These are phyloP conservation scores for Pachypanchax playfairii DNA, from an alignment of 2,113 vertebrate species.

Conservation along the genomic window DNA sequence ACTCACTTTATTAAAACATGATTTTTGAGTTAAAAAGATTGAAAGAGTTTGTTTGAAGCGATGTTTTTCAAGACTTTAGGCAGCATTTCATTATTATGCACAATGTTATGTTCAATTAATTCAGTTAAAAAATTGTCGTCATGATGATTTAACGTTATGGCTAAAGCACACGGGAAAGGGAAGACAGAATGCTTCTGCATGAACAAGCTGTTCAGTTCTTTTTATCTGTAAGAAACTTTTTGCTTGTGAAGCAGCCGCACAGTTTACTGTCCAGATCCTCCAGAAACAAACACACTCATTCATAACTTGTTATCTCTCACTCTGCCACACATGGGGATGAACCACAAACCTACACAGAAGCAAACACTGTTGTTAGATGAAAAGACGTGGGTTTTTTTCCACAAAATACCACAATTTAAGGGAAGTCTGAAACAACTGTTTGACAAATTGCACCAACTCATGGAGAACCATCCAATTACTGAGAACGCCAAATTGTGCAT, in stretches of 20 bases:
- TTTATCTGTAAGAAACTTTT: too few relatives aligned
- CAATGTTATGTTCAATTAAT: too few relatives aligned
- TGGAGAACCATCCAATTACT: slow-evolving; percentile 22
- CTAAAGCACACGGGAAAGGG: too few relatives aligned
- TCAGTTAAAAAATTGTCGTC: too few relatives aligned
- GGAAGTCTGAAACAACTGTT: slow-evolving; percentile 29
- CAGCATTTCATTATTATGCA: too few relatives aligned
- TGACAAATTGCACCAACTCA: slow-evolving; percentile 35
- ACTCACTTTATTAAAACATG: too few relatives aligned
- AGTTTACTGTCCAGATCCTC: slow-evolving; percentile 54
- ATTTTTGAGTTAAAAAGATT: too few relatives aligned
- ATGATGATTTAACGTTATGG: too few relatives aligned
- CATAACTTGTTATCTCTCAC: slow-evolving; percentile 26
- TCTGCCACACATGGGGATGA: slow-evolving; percentile 28
- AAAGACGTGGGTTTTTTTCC: slow-evolving; percentile 13
- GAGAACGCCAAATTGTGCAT: slow-evolving; percentile 19
- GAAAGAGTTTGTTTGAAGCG: too few relatives aligned
- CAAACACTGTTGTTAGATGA: slow-evolving; percentile 32
- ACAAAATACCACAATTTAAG: not conserved
- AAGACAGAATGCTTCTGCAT: too few relatives aligned
- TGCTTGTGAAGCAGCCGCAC: slow-evolving; percentile 47
- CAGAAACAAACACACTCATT: slow-evolving; percentile 38
- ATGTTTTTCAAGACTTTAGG: too few relatives aligned
- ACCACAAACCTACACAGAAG: slow-evolving; percentile 34
- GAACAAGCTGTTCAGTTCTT: too few relatives aligned